Evolutionary conservation across 2,888 invertebrate genomes (phyloP).

Genomic region (Acleris holmiana): DNA sequence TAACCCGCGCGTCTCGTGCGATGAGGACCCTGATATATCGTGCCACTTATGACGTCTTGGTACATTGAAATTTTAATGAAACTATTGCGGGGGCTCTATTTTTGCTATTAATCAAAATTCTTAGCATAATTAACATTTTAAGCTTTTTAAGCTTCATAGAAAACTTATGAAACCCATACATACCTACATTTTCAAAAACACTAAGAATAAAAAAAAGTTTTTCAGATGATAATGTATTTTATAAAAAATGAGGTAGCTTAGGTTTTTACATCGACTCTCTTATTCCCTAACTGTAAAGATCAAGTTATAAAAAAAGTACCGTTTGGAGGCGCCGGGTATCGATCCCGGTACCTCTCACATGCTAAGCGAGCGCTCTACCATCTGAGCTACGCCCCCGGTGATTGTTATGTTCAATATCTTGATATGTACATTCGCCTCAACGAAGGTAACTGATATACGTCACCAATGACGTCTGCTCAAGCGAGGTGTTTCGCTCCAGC

Average conservation of each 20-base stretch:
- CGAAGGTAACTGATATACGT: neutral
- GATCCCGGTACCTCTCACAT: slow-evolving; percentile 84
- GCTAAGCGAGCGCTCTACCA: slow-evolving; percentile 81
- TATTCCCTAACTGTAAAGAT: too few relatives aligned
- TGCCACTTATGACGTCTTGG: neutral
- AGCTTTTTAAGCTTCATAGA: too few relatives aligned
- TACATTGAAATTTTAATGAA: neutral
- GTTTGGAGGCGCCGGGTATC: slow-evolving; percentile 83
- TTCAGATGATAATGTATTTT: too few relatives aligned
- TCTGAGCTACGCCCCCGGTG: slow-evolving; percentile 75
- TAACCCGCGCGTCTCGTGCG: slow-evolving; percentile 21
- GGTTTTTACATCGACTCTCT: too few relatives aligned
- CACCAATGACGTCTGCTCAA: neutral
- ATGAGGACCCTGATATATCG: slow-evolving; percentile 10
- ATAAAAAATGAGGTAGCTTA: too few relatives aligned
- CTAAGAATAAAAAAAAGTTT: too few relatives aligned
- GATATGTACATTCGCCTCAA: neutral
- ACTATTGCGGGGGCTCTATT: too few relatives aligned
- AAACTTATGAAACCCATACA: too few relatives aligned
- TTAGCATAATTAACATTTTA: too few relatives aligned
- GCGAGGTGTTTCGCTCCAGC: neutral
- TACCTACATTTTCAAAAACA: too few relatives aligned
- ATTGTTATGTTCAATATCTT: neutral
- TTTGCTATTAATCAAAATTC: too few relatives aligned
- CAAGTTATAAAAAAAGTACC: neutral